A percentile compares a stretch with the other conserved stretches of the same genome.
Evolutionary conservation across 2,888 invertebrate genomes (phyloP).

Genomic region (Troides aeacus): DNA sequence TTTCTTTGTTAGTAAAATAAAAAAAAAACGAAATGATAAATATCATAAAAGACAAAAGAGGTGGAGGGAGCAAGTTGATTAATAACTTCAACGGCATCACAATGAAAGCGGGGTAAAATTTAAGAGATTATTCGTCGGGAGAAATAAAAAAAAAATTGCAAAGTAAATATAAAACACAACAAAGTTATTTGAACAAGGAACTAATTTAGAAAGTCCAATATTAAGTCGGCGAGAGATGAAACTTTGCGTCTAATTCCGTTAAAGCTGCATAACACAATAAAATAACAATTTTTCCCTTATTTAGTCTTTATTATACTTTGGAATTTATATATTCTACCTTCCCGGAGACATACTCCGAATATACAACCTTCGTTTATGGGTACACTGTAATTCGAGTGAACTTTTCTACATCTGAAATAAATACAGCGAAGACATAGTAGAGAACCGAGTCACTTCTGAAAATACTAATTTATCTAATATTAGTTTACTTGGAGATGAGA

Average conservation of each 20-base stretch:
- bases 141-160: constrained; percentile 25
- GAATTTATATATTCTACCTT: background rate
- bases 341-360: too few species aligned
- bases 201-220: constrained; percentile 38
- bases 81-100: constrained; percentile 26
- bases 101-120: constrained; percentile 26
- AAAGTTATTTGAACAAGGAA: constrained; percentile 35
- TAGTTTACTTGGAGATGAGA: too few species aligned
- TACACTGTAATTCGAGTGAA: too few species aligned
- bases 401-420: too few species aligned
- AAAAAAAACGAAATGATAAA: constrained; percentile 19
- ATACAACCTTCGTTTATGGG: too few species aligned
- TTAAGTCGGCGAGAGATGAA: constrained; percentile 30
- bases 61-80: constrained; percentile 23
- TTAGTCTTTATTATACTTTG: constrained; percentile 10
- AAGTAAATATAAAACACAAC: constrained; percentile 34
- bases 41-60: constrained; percentile 21
- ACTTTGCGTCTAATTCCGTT: constrained; percentile 28
- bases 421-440: too few species aligned
- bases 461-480: too few species aligned
- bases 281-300: constrained; percentile 28
- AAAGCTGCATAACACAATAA: constrained; percentile 27
- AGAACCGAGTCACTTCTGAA: too few species aligned
- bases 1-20: constrained; percentile 12
- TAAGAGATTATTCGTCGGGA: constrained; percentile 23